Base-by-base conservation (phyloP, 1,140 invertebrate species). In the Melipona quadrifasciata region DNA sequence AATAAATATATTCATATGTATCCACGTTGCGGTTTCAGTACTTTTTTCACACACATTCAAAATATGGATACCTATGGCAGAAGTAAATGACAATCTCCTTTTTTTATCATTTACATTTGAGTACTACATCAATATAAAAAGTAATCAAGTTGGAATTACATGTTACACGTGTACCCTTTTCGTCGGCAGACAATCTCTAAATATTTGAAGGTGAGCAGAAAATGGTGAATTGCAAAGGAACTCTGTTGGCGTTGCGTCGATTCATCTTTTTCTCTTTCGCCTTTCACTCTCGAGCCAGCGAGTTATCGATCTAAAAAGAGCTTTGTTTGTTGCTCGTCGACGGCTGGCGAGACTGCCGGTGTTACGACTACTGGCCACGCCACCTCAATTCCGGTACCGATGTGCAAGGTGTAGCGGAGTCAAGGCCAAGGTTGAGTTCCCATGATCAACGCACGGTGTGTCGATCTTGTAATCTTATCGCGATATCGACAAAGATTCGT, bases 351-450 rank as follows among this genome's bases (percentile, higher is more conserved):
- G 24, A 53, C 83, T 47, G 67, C 65, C 79, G 82, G 75, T 70
- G 55, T 88, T 88, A 88, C 79, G 76, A 86, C 73, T 71, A 47
- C 67, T 51, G 67, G 72, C 64, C 84, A 89, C 80, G 84, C 87
- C 79, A 88, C 55, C 76, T 78, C 67, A 78, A 89, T 80, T 64
- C 76, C 65, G 78, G 81, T 86, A 75, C 70, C 81, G 76, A 81
- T 65, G 77, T 51, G 73, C 67, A 84, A 87, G 58, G 86, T 68
- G 80, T 71, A 73, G 61, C 64, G 55, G 74, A 84, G 87, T 79
- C 83, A 90, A 90, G 89, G 90, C 88, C 90, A 90, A 68, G 90
- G 90, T 86, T 84, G 75, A 64, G 67, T 86, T 77, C 78, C 73
- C 80, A 77, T 71, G 68, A 86, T 90, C 90, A 57, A 85, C 77